Evolutionary conservation across 2,888 invertebrate species (phyloP).

Genomic region (Troglohyphantes excavatus): DNA sequence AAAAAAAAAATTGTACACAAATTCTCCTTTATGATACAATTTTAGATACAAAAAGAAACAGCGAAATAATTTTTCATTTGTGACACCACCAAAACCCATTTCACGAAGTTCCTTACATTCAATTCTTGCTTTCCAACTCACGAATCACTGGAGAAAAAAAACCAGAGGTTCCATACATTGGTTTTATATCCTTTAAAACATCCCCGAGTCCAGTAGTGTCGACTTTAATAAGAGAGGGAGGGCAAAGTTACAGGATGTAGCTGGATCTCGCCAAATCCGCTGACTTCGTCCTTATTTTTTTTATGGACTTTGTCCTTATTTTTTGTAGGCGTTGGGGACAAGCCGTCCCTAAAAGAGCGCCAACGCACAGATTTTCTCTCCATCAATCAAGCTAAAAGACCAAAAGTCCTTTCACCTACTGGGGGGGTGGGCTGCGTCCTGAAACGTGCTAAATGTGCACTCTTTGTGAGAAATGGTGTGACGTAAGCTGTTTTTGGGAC

Average conservation of each 20-base stretch:
- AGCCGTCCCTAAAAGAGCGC: slow-evolving; percentile 31
- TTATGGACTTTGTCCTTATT: neutral
- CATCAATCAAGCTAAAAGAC: slow-evolving; percentile 61
- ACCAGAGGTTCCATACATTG: neutral
- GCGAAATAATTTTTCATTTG: too few relatives aligned
- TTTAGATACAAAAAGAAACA: too few relatives aligned
- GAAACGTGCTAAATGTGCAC: slow-evolving; percentile 61
- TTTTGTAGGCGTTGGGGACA: slow-evolving; percentile 22
- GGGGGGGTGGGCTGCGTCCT: neutral
- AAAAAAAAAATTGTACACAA: too few relatives aligned
- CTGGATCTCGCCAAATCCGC: slow-evolving; percentile 37
- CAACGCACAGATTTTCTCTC: slow-evolving; percentile 40
- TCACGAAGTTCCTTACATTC: neutral
- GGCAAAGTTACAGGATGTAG: slow-evolving; percentile 15
- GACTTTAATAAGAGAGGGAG: slow-evolving; percentile 14
- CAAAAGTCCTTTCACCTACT: slow-evolving; percentile 33
- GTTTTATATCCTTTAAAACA: slow-evolving; percentile 24
- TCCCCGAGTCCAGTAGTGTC: neutral
- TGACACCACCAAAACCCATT: too few relatives aligned
- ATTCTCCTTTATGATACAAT: too few relatives aligned
- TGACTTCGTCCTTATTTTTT: slow-evolving; percentile 40
- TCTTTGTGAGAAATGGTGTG: slow-evolving; percentile 42
- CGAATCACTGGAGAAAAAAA: slow-evolving; percentile 21
- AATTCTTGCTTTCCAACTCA: slow-evolving; percentile 8
- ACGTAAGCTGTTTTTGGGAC: slow-evolving; percentile 46